These are phyloP conservation scores for Musca domestica DNA, from an alignment of 1,140 invertebrate genomes.

Conservation along the genomic window DNA sequence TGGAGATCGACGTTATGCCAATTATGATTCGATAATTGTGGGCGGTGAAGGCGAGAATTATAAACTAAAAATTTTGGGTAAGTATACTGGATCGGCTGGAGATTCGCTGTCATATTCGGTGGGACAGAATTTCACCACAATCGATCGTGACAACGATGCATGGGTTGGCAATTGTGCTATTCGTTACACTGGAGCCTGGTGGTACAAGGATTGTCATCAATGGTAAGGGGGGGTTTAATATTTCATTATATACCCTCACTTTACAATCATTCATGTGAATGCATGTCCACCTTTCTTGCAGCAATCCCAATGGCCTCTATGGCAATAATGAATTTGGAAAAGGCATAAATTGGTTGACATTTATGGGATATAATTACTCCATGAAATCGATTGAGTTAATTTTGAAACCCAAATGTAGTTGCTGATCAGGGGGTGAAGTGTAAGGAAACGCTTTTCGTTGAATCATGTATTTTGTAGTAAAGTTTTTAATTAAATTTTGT, in stretches of 20 bases:
- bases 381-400: too few species aligned
- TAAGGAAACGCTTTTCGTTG: too few species aligned
- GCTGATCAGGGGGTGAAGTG: too few species aligned
- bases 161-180: constrained; percentile 42
- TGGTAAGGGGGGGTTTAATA: not conserved
- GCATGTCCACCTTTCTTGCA: not conserved
- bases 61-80: constrained; percentile 58
- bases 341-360: too few species aligned
- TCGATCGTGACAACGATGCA: constrained; percentile 64
- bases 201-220: constrained; percentile 56
- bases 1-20: constrained; percentile 53
- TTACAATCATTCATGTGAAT: constrained; percentile 40
- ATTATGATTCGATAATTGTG: constrained; percentile 63
- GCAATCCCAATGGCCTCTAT: not conserved
- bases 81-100: constrained; percentile 64
- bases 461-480: too few species aligned
- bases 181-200: constrained; percentile 62
- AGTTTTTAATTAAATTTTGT: too few species aligned
- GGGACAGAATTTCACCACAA: constrained; percentile 66
- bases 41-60: constrained; percentile 63
- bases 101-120: constrained; percentile 69
- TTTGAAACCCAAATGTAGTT: too few species aligned
- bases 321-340: not conserved
- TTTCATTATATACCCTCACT: constrained; percentile 52
- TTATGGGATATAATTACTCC: too few species aligned